Evolutionary conservation across 2,113 vertebrate genomes (phyloP).

Genomic region (Stigmatopora nigra): DNA sequence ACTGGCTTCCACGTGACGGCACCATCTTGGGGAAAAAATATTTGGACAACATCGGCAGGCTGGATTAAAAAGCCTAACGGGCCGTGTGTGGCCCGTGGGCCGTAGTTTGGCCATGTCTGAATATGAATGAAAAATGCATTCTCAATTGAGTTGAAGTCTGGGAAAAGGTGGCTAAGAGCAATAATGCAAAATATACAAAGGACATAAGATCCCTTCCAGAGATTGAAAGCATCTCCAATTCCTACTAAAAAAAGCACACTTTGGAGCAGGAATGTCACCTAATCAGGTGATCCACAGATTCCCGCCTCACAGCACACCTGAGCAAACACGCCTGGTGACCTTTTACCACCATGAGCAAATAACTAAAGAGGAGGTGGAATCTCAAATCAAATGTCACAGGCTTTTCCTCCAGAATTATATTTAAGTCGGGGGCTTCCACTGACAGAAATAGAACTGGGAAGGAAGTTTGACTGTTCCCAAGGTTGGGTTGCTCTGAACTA

Average conservation of each 20-base stretch:
- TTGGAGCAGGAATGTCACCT: slow-evolving; percentile 22
- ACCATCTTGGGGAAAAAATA: too few relatives aligned
- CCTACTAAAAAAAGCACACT: slow-evolving; percentile 15
- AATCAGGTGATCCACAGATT: slow-evolving; percentile 30
- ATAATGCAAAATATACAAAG: not conserved
- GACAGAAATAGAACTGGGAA: too few relatives aligned
- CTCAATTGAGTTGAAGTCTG: not conserved
- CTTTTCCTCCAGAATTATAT: not conserved
- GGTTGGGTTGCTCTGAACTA: not conserved
- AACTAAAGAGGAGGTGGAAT: not conserved
- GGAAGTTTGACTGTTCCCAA: not conserved
- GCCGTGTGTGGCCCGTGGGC: too few relatives aligned
- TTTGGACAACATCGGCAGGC: too few relatives aligned
- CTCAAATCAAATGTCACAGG: not conserved
- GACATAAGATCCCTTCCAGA: too few relatives aligned
- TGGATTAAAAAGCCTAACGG: too few relatives aligned
- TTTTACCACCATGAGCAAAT: slow-evolving; percentile 24
- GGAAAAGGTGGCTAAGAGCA: not conserved
- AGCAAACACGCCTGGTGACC: slow-evolving; percentile 27
- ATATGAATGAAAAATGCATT: not conserved
- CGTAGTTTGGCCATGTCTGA: too few relatives aligned
- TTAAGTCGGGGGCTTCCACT: not conserved
- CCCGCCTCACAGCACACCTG: slow-evolving; percentile 32
- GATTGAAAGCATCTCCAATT: not conserved
- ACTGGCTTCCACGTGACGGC: too few relatives aligned